A percentile compares a stretch with the other conserved stretches of the same genome.
phyloP scores from a whole-genome alignment of 2,113 vertebrate genomes.

The Stegostoma tigrinum region DNA sequence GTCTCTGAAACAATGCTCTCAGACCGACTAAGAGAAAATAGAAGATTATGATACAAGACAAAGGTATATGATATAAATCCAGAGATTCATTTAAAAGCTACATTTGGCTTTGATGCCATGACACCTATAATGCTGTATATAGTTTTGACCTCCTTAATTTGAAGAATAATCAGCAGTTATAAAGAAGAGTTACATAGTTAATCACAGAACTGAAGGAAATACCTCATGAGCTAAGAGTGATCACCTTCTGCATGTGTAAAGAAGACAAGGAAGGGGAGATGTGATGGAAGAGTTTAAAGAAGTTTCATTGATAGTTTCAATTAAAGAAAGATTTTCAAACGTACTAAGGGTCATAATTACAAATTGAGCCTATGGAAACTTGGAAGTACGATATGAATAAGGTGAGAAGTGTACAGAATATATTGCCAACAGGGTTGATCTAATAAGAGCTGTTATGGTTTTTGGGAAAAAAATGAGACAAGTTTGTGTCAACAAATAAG shows the following conservation, averaged over 20 bases:
- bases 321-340: neutral
- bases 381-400: neutral
- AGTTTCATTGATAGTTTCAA: neutral
- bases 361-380: neutral
- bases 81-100: neutral
- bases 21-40: neutral
- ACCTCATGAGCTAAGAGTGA: too few species aligned
- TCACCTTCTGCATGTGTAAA: too few species aligned
- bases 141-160: neutral
- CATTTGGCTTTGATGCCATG: neutral
- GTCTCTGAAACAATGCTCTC: too few species aligned
- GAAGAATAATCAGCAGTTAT: neutral
- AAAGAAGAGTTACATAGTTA: neutral
- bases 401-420: neutral
- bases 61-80: neutral
- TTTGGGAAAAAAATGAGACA: neutral
- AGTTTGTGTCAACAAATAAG: neutral
- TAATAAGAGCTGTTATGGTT: neutral
- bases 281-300: neutral
- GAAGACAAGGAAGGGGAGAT: too few species aligned
- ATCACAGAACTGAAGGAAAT: neutral
- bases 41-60: neutral
- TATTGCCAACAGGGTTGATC: too few species aligned
- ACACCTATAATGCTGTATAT: neutral
- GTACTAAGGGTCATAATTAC: neutral